Percentiles rank a stretch among this genome's conserved stretches.
Conservation (phyloP, 1,140 invertebrate species). For the Macrocentrus cingulum region DNA sequence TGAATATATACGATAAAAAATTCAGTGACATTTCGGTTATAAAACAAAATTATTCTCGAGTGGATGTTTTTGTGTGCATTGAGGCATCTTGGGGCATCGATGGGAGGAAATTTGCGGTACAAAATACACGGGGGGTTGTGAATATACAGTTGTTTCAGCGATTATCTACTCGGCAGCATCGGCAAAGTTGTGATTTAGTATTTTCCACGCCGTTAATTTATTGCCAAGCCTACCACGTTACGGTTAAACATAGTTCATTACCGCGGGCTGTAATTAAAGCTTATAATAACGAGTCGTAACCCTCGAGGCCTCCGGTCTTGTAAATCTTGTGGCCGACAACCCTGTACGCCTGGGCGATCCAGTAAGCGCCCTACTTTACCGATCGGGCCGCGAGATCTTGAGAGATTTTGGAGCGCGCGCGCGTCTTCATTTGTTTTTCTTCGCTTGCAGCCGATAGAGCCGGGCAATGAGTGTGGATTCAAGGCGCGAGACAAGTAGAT, state of each 20-base stretch:
- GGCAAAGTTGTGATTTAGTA: constrained; percentile 58
- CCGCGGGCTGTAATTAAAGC: constrained; percentile 56
- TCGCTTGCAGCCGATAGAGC: no score
- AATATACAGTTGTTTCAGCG: constrained; percentile 49
- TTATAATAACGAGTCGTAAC: constrained; percentile 57
- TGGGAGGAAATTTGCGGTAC: neutral
- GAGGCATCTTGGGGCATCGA: no score
- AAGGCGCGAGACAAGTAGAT: constrained; percentile 38
- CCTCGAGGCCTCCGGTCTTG: constrained; percentile 51
- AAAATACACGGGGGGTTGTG: constrained; percentile 5
- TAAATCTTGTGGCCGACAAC: constrained; percentile 52
- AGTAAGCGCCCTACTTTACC: constrained; percentile 14
- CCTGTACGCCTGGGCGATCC: constrained; percentile 24
- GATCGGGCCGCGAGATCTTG: constrained; percentile 3
- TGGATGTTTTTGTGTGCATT: no score
- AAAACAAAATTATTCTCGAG: no score
- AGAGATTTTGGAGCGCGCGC: neutral
- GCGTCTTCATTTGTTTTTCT: neutral
- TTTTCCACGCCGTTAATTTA: constrained; percentile 58
- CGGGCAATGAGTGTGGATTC: constrained; percentile 24
- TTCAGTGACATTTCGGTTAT: no score
- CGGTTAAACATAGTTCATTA: constrained; percentile 59
- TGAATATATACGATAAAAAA: no score
- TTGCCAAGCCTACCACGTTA: constrained; percentile 56
- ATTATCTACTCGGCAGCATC: constrained; percentile 58